Base-by-base conservation (phyloP, 2,888 invertebrate genomes). In the Agriopis marginaria region DNA sequence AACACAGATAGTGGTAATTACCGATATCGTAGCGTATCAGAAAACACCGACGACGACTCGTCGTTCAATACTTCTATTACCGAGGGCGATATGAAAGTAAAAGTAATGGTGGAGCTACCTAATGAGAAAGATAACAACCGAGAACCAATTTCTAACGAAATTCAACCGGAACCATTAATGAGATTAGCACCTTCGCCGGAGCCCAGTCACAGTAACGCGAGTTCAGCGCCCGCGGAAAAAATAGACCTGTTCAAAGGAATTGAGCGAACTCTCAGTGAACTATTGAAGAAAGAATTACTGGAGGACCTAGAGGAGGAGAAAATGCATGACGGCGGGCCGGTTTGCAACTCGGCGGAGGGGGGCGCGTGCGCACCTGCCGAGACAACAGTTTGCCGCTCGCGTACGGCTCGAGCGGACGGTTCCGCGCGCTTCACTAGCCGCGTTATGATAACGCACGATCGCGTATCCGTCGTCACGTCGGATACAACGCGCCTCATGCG, bases 361-460 rank as follows among this genome's bases (percentile, higher is more conserved):
- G 88, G 90, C 91, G 92, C 91, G 83, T 85, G 90, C 88, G 91
- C 94, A 89, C 92, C 91, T 89, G 92, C 89, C 88, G 88, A 86
- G 79, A 84, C 89, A 84, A 85, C 93, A 94, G 93, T 93, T 89
- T 89, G 92, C 92, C 90, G 93, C 89, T 90, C 93, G 94, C 93
- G 93, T 89, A 88, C 93, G 93, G 91, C 91, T 84, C 89, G 92
- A 83, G 91, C 91, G 90, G 94, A 94, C 91, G 95, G 94, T 76
- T 90, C 95, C 86, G 96, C 96, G 91, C 97, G 97, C 88, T 98
- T 97, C 90, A 97, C 97, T 85, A 97, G 97, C 95, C 96, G 97
- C 95, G 97, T 98, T 91, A 97, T 97, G 97, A 98, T 98, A 94
- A 97, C 97, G 85, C 97, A 97, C 94, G 96, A 97, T 89, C 95